phyloP scores from a whole-genome alignment of 1,140 invertebrate genomes.

The Philaenus spumarius region DNA sequence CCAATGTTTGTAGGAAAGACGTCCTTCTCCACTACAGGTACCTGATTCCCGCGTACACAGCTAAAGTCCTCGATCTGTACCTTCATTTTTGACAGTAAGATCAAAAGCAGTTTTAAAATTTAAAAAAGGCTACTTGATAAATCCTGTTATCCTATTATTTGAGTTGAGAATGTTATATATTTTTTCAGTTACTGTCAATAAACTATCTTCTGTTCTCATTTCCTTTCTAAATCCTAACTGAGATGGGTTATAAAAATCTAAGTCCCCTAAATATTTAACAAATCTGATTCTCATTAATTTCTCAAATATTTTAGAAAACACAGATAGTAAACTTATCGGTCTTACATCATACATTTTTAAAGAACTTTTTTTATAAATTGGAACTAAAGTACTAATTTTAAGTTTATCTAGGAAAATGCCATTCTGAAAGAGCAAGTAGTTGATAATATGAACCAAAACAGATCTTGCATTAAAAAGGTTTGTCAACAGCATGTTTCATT shows the following conservation, averaged over 20 bases:
- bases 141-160: background rate
- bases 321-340: constrained; percentile 4
- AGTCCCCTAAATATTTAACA: background rate
- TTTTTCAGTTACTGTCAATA: background rate
- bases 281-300: constrained; percentile 15
- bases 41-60: too few species aligned
- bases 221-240: constrained; percentile 13
- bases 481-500: too few species aligned
- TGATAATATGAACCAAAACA: too few species aligned
- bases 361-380: background rate
- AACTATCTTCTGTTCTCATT: constrained; percentile 5
- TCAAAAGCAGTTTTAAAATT: constrained; percentile 9
- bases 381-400: background rate
- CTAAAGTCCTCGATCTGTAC: too few species aligned
- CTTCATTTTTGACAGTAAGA: too few species aligned
- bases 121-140: too few species aligned
- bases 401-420: too few species aligned
- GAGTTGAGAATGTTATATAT: constrained; percentile 11
- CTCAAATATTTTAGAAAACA: constrained; percentile 17
- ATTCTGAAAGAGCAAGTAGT: too few species aligned
- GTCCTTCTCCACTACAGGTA: too few species aligned
- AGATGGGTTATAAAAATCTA: constrained; percentile 3
- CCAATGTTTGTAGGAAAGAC: too few species aligned
- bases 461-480: too few species aligned
- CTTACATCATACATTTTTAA: constrained; percentile 2